Evolutionary conservation across 2,888 invertebrate genomes (phyloP).

Genomic region (Elysia crispata): DNA sequence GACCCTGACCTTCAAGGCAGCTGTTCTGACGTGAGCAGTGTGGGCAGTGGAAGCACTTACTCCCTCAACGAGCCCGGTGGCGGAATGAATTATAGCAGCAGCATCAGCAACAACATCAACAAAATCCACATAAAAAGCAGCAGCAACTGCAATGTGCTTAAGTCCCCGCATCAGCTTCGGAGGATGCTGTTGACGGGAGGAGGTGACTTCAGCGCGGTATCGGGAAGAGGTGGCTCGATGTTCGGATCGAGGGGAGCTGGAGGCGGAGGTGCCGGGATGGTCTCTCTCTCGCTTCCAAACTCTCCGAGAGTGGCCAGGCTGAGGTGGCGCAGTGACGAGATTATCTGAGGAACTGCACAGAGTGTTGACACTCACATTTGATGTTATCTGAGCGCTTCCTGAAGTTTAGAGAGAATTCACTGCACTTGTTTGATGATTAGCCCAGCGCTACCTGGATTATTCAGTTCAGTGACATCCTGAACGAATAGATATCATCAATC

Average conservation of each 20-base stretch:
- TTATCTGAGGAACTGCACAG: conserved; percentile 51
- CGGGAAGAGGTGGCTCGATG: conserved; percentile 17
- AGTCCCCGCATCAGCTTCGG: conserved; percentile 32
- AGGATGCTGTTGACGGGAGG: conserved; percentile 29
- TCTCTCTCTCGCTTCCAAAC: conserved; percentile 54
- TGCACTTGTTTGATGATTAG: no score
- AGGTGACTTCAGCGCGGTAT: conserved; percentile 50
- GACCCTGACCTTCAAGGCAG: conserved; percentile 56
- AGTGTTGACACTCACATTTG: no score
- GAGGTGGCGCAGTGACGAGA: conserved; percentile 66
- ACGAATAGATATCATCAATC: no score
- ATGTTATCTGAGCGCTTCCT: no score
- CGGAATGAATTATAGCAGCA: neutral
- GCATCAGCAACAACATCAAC: conserved; percentile 20
- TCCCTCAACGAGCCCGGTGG: conserved; percentile 59
- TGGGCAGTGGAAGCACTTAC: conserved; percentile 60
- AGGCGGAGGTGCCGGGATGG: no score
- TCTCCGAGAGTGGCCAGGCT: conserved; percentile 58
- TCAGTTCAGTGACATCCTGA: no score
- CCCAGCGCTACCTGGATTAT: no score
- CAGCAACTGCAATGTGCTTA: conserved; percentile 43
- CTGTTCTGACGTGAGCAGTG: conserved; percentile 61
- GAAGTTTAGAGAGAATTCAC: no score
- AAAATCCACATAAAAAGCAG: conserved; percentile 32
- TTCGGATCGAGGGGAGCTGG: no score